Base-by-base conservation (phyloP, 2,888 invertebrate genomes). In the Falcaria lacertinaria region DNA sequence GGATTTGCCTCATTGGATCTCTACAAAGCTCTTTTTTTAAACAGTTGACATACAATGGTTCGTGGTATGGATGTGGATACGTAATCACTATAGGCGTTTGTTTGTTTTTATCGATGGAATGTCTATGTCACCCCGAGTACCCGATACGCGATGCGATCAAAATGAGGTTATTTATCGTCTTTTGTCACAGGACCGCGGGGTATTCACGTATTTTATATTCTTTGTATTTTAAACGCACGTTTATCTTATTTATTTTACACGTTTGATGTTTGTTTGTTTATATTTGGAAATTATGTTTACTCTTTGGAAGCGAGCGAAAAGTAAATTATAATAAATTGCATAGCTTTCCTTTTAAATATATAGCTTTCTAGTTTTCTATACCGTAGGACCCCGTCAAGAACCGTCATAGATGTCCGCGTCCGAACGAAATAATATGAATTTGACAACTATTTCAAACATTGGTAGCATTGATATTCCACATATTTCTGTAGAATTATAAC, bases 51-150 rank as follows among this genome's bases (percentile, higher is more conserved):
- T 53, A 57, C 50, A 48, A 45, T 44, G 51, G 50, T 45, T 54
- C 52, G 51, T 50, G 47, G 42, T 43, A 44, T 44, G 34, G 45
- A 50, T 46, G 47, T 48, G 49, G 38, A 48, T 52, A 47, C 53
- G 57, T 60, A 64, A 64, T 67, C 60, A 66, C 57, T 54, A 57
- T 55, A 54, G 51, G 42, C 58, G 60, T 66, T 69, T 60, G 54
- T 69, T 65, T 68, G 55, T 65, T 59, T 66, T 67, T 70, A 69
- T 67, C 66, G 62, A 64, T 67, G 54, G 47, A 47, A 64, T 55
- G 68, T 60, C 65, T 60, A 52, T 48, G 28, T 28, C 28, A 28
- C 57, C 49, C 45, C 50, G 53, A 51, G 46, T 42, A 45, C 39
- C 34, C 52, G 52, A 57, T 57, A 54, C 50, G 47, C 60, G 50